Percentiles rank a stretch among this genome's conserved stretches.
phyloP scores from a whole-genome alignment of 2,113 vertebrate species.

The Silurus meridionalis region DNA sequence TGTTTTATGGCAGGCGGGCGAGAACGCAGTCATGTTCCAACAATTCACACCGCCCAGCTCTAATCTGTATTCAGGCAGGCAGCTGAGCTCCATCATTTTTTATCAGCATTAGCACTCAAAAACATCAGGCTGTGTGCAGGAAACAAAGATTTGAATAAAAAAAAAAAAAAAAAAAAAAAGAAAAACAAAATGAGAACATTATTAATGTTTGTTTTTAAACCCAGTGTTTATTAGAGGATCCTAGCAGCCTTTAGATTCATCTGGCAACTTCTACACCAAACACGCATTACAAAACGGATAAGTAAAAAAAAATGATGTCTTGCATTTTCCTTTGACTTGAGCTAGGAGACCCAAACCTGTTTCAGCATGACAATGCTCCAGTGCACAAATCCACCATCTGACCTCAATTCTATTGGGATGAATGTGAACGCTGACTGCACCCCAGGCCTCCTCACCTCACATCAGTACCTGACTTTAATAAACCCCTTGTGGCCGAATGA shows the following conservation, averaged over 20 bases:
- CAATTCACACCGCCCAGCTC: slow-evolving; percentile 57
- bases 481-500: too few relatives aligned
- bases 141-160: slow-evolving; percentile 34
- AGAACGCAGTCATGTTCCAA: slow-evolving; percentile 46
- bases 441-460: too few relatives aligned
- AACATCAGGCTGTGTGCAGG: slow-evolving; percentile 29
- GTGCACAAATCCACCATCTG: too few relatives aligned
- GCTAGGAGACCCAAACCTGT: too few relatives aligned
- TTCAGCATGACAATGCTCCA: too few relatives aligned
- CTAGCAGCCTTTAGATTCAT: slow-evolving; percentile 9
- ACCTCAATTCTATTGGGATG: too few relatives aligned
- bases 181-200: neutral
- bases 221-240: slow-evolving; percentile 27
- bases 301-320: neutral
- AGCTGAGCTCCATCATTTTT: slow-evolving; percentile 58
- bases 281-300: neutral
- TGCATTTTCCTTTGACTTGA: too few relatives aligned
- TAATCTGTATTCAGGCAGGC: slow-evolving; percentile 66
- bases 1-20: neutral
- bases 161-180: neutral
- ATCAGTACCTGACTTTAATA: too few relatives aligned
- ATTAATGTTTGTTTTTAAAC: slow-evolving; percentile 39
- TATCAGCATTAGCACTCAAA: slow-evolving; percentile 52
- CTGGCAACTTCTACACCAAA: neutral
- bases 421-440: too few relatives aligned